Evolutionary conservation across 2,797 vertebrate species (phyloP), one percentile per base, ranked within the genome.

Genomic region (Myotis planiceps): DNA sequence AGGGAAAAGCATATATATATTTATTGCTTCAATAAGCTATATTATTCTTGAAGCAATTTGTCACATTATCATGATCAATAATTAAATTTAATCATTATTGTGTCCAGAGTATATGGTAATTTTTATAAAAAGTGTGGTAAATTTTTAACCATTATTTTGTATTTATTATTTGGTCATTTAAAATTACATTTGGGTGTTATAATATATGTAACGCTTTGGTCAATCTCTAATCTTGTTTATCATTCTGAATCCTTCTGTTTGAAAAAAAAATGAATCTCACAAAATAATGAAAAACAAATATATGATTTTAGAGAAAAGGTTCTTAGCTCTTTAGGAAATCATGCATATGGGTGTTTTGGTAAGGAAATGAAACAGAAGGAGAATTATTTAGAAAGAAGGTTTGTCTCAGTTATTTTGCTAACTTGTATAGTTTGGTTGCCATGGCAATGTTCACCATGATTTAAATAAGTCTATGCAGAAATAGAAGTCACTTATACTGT

Each of bases 401-500:
- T 92, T 89, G 90, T 92, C 92, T 97, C 87, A 65, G 96, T 90
- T 92, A 94, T 91, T 86, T 96, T 96, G 76, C 89, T 96, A 95
- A 94, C 86, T 85, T 94, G 90, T 92, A 78, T 94, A 92, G 89
- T 78, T 93, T 19, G 85, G 96, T 97, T 97, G 97, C 94, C 97
- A 97, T 97, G 96, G 96, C 39, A 94, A 97, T 85, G 68, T 94
- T 92, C 51, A 96, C 83, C 90, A 90, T 71, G 86, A 87, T 94
- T 96, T 97, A 96, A 95, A 96, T 88, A 96, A 96, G 68, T 93
- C 86, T 94, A 80, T 71, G 83, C 87, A 76, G 96, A 96, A 97
- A 97, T 96, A 97, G 97, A 97, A 97, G 81, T 81, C 92, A 94
- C 89, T 96, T 82, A 88, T 87, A 85, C 68, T 82, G 92, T 94